These are phyloP conservation scores for Lepilemur ruficaudatus DNA, from an alignment of 2,797 vertebrate genomes.

Conservation along the genomic window DNA sequence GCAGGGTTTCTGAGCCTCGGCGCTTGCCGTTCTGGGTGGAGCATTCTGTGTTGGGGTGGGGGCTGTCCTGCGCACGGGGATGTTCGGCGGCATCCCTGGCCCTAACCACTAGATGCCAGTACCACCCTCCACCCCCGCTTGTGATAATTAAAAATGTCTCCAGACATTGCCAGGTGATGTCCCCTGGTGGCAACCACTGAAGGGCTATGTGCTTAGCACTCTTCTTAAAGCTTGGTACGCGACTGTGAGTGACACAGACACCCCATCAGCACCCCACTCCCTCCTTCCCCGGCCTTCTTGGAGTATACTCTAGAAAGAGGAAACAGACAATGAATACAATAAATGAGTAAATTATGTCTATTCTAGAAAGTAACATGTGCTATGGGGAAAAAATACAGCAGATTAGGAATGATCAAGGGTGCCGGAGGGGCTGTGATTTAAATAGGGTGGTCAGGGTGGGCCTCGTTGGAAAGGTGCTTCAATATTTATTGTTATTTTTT, in stretches of 20 bases:
- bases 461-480: neutral
- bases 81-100: too few species aligned
- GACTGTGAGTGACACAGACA: neutral
- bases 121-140: rapidly evolving
- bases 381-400: neutral
- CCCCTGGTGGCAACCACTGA: neutral
- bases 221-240: neutral
- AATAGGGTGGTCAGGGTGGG: neutral
- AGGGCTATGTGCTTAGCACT: neutral
- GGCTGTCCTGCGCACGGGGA: neutral
- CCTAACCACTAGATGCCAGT: neutral
- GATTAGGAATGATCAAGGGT: neutral
- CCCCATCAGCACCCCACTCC: rapidly evolving
- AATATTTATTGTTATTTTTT: neutral
- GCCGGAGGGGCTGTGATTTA: neutral
- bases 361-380: neutral
- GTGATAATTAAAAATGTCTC: neutral
- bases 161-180: neutral
- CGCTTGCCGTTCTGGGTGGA: neutral
- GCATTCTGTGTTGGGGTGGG: too few species aligned
- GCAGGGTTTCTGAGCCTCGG: neutral
- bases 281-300: neutral
- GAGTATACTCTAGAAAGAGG: neutral
- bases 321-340: neutral
- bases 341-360: neutral